Conservation (phyloP, 1,140 invertebrate genomes). For the Drosophila tani region DNA sequence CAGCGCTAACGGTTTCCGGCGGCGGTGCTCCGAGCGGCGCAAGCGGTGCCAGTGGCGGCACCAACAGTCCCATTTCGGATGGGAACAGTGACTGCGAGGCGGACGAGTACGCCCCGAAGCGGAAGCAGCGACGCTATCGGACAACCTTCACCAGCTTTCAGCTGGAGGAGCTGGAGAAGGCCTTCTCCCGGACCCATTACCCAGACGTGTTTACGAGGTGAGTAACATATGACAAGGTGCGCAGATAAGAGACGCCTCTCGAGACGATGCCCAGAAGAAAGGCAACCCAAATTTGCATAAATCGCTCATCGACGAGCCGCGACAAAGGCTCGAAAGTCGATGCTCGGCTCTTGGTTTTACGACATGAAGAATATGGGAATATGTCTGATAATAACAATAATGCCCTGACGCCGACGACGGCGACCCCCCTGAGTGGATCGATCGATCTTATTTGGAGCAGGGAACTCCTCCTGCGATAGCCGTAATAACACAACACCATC, state of each 20-base stretch:
- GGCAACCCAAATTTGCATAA: slow-evolving; percentile 64
- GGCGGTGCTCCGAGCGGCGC: slow-evolving; percentile 80
- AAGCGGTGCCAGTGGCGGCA: slow-evolving; percentile 84
- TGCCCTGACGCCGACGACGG: slow-evolving; percentile 21
- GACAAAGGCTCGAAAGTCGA: slow-evolving; percentile 38
- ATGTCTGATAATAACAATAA: slow-evolving; percentile 30
- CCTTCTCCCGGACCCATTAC: slow-evolving; percentile 98
- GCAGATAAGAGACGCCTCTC: slow-evolving; percentile 28
- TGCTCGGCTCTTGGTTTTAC: slow-evolving; percentile 34
- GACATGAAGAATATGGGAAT: slow-evolving; percentile 35
- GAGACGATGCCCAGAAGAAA: slow-evolving; percentile 28
- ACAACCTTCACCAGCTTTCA: slow-evolving; percentile 98
- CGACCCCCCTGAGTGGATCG: slow-evolving; percentile 49
- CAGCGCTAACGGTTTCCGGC: slow-evolving; percentile 63
- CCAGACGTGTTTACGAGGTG: slow-evolving; percentile 99
- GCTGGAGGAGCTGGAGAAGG: slow-evolving; percentile 98
- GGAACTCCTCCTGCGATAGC: slow-evolving; percentile 11
- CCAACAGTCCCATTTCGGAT: slow-evolving; percentile 87
- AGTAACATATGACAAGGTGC: slow-evolving; percentile 58
- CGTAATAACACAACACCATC: neutral
- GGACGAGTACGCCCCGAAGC: slow-evolving; percentile 93
- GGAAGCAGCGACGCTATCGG: slow-evolving; percentile 95
- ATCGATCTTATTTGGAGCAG: slow-evolving; percentile 59
- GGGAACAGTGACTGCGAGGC: slow-evolving; percentile 91
- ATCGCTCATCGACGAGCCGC: slow-evolving; percentile 42